Conservation (phyloP, 2,888 invertebrate species). For the Mesorhabditis spiculigera region DNA sequence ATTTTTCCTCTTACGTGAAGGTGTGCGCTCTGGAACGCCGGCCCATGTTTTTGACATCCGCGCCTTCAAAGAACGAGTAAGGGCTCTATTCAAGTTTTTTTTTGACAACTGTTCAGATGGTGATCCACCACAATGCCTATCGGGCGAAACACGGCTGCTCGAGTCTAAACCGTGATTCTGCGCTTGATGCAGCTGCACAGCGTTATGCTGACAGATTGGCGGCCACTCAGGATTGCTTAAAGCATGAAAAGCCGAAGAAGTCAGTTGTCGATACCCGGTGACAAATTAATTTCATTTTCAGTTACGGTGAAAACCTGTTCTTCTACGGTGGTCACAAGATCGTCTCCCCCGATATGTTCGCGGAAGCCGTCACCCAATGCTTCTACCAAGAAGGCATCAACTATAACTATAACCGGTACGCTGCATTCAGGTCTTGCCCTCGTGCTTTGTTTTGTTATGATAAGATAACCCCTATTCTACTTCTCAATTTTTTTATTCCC, state of each 20-base stretch:
- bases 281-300: conserved; percentile 21
- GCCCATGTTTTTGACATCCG: not conserved
- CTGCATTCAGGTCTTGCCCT: not conserved
- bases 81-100: not conserved
- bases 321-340: conserved; percentile 38
- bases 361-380: conserved; percentile 42
- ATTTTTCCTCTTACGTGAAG: not conserved
- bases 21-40: not conserved
- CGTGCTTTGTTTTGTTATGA: too few species aligned
- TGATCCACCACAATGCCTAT: conserved; percentile 42
- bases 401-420: conserved; percentile 43
- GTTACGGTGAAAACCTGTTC: conserved; percentile 52
- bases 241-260: conserved; percentile 46
- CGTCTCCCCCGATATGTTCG: conserved; percentile 39
- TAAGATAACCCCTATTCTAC: too few species aligned
- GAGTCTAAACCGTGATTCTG: conserved; percentile 26
- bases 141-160: conserved; percentile 38
- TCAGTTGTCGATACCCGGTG: conserved; percentile 16
- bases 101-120: conserved; percentile 18
- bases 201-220: conserved; percentile 47
- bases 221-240: conserved; percentile 32
- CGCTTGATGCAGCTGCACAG: conserved; percentile 39
- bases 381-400: conserved; percentile 47
- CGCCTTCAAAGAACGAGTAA: not conserved
- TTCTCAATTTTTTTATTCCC: too few species aligned